A percentile compares a stretch with the other conserved stretches of the same genome.
Evolutionary conservation across 2,888 invertebrate genomes (phyloP).

Genomic region (Entomobrya proxima): DNA sequence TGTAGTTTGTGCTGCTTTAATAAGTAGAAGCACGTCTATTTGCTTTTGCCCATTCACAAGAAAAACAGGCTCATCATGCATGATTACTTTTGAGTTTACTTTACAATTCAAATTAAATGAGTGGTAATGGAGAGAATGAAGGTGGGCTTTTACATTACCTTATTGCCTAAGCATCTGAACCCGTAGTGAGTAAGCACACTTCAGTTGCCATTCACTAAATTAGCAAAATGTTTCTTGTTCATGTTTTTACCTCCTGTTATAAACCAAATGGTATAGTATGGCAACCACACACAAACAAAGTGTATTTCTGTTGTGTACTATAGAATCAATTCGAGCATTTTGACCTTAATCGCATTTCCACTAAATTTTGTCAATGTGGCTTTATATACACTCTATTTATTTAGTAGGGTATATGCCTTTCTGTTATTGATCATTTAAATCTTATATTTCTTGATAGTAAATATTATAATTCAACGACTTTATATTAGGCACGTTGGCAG

Average conservation of each 20-base stretch:
- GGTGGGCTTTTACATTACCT: background rate
- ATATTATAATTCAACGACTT: background rate
- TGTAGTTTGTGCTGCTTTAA: background rate
- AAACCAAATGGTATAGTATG: no score
- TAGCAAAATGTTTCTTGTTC: background rate
- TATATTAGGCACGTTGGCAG: background rate
- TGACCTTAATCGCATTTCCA: no score
- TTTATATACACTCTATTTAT: no score
- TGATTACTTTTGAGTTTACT: conserved; percentile 17
- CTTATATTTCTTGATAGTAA: no score
- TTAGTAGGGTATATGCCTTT: no score
- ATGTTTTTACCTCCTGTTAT: background rate
- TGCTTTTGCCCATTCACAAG: background rate
- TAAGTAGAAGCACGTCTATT: background rate
- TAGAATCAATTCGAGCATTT: no score
- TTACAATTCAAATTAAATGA: conserved; percentile 37
- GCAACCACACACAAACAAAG: no score
- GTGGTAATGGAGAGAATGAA: conserved; percentile 11
- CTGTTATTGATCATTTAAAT: no score
- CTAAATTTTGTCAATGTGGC: no score
- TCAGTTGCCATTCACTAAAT: background rate
- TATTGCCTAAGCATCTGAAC: background rate
- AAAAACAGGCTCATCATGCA: background rate
- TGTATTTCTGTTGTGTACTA: no score
- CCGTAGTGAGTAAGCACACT: no score